Base-by-base conservation (phyloP, 2,797 vertebrate genomes). In the Sebastes hopkinsi region DNA sequence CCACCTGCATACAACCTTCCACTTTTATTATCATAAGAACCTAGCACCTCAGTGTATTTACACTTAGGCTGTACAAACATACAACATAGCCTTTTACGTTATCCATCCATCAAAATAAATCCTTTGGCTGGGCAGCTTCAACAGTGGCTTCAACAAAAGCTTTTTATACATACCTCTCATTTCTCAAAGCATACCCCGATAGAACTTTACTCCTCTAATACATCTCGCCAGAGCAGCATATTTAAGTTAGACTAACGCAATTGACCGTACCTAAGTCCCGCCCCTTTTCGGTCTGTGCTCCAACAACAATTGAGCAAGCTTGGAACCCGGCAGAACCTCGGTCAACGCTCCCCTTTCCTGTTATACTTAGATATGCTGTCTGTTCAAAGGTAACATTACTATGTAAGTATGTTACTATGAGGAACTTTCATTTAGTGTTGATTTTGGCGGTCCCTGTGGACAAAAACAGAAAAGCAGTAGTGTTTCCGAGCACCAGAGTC, bases 1-100 rank as follows among this genome's bases (percentile, higher is more conserved):
- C 60, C 69, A 66, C 34, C 71, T 25, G 23, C 56, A 67, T 22
- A 55, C 58, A 60, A 82, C 74, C 58, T 10, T 82, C 8, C 20
- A 52, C 27, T 25, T 60, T 69, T 34, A 12, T 72, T 68, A 54
- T 36, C 7, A 56, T 50, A 23, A 54, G 2, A 52, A 68, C 14
- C 8, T 18, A 9, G 14, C 6, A 52, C 4, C 13, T 75, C 3
- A 34, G 12, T 60, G 20, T 50, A 22, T 64, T 52, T 20, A 22
- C 16, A 13, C 4, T 7, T 18, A 13, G 8, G 29, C 22, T 27
- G 9, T 4, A 36, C 69, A 70, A 60, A 38, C 3, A 67, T 4
- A 62, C 3, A 52, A 27, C 16, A 29, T 25, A 67, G 3, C 11
- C 56, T 32, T 16, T 36, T 34, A 55, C 1, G 0, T 12, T 67